Evolutionary conservation across 2,888 invertebrate species (phyloP), one percentile per base, ranked within the genome.

Genomic region (Leistus spinibarbis): DNA sequence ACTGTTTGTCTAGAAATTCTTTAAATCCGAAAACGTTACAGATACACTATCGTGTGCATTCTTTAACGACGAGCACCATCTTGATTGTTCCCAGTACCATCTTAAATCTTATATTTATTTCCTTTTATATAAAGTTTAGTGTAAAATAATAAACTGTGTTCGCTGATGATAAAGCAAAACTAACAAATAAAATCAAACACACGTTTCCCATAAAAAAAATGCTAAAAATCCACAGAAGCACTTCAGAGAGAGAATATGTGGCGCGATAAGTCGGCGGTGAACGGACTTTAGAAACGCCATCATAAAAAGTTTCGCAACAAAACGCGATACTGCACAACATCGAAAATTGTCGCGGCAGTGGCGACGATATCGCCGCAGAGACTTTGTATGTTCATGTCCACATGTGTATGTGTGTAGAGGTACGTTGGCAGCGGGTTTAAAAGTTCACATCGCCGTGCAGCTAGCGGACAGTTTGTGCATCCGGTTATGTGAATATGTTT

Each of bases 401-500:
- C 60, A 22, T 60, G 3, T 10, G 4, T 60, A 60, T 60, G 20
- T n/a, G 57, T 17, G 57, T 19, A 27, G 13, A 60, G 13, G 20
- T 16, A 60, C 16, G 60, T 20, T 19, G 3, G 20, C 10, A 10
- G 60, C 19, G 20, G 60, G 60, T 60, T 60, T 60, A 20, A 64
- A 27, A 64, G 64, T 64, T 64, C 64, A 27, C 24, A 23, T 23
- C 64, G 72, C 20, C 22, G 23, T 54, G 72, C 60, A 24, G 22
- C 40, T 60, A 56, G 83, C 82, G 84, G 84, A 83, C 84, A 84
- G 85, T 85, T 84, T 82, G 82, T 80, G 83, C 82, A 84, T 85
- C 85, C 85, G 84, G 83, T 54, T 53, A 54, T 80, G 81, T 83
- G 84, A 84, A 83, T 83, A 81, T 83, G 84, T 84, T 85, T 85